Evolutionary conservation across 2,113 vertebrate genomes (phyloP), one percentile per base, ranked within the genome.

Genomic region (Vicugna pacos): DNA sequence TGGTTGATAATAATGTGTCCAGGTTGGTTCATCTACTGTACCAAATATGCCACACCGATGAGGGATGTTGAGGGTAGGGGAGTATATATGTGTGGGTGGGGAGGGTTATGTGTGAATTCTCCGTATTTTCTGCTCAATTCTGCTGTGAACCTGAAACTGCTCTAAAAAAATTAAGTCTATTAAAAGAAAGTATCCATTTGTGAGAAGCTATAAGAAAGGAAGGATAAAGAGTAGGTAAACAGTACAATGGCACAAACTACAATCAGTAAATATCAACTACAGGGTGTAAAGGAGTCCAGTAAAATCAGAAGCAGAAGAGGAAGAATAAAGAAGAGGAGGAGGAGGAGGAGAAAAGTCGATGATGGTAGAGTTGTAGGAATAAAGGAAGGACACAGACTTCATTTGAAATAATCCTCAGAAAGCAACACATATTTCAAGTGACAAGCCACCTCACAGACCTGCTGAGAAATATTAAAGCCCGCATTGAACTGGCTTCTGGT

Each of bases 371-470:
- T 64, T 67, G 26, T 38, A 87, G 38, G 75, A 58, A 87, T 48
- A 76, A 89, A 85, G 42, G 60, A 87, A 77, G 46, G 26, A 50
- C 75, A 67, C 91, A 92, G 30, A 77, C 46, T 77, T 88, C 52
- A 60, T 20, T 69, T 60, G 26, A 35, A 90, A 82, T 70, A 84
- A 65, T 24, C 20, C n/a, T 86, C 26, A 64, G 87, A 73, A 75
- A 85, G 38, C 60, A 85, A 72, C 19, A 60, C 3, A 5, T n/a
- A 38, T 54, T 69, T 69, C 50, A 88, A 50, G 38, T 15, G 12
- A 24, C 30, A 67, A 46, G 24, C 22, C 14, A 20, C 32, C n/a
- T 60, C n/a, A 10, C 20, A 73, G n/a, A 75, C 67, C 42, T 38
- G 5, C 52, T 76, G 26, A 91, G 82, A 84, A 81, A 52, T 24